Conservation (phyloP, 2,797 vertebrate species). For the Sebastes steindachneri region DNA sequence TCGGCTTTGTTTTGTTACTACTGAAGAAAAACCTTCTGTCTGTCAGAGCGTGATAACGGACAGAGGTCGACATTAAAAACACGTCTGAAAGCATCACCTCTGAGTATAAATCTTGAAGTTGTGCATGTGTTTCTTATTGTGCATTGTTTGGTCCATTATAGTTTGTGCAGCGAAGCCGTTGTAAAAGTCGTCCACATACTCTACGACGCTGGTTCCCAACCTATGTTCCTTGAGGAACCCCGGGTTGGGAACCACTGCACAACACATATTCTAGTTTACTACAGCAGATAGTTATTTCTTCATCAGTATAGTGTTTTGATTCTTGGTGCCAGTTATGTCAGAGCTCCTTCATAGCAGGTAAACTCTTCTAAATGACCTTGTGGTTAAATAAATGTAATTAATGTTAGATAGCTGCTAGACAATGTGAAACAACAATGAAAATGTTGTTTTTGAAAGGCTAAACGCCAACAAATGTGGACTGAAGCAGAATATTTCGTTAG, state of each 20-base stretch:
- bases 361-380: background rate
- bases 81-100: background rate
- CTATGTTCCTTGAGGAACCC: too few species aligned
- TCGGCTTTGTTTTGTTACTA: background rate
- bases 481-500: too few species aligned
- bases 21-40: too few species aligned
- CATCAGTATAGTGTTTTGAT: background rate
- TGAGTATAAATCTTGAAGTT: background rate
- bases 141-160: conserved; percentile 35
- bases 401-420: too few species aligned
- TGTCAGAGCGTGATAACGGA: too few species aligned
- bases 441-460: too few species aligned
- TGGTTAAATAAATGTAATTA: too few species aligned
- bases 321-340: background rate
- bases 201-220: too few species aligned
- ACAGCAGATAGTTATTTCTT: background rate
- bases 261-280: background rate
- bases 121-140: conserved; percentile 25
- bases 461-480: too few species aligned
- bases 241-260: too few species aligned
- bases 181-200: background rate
- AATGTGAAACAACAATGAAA: too few species aligned
- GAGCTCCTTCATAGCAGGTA: background rate
- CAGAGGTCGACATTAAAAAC: background rate
- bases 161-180: background rate